A percentile compares a stretch with the other conserved stretches of the same genome.
phyloP scores from a whole-genome alignment of 2,888 invertebrate species.

The Mythimna impura region DNA sequence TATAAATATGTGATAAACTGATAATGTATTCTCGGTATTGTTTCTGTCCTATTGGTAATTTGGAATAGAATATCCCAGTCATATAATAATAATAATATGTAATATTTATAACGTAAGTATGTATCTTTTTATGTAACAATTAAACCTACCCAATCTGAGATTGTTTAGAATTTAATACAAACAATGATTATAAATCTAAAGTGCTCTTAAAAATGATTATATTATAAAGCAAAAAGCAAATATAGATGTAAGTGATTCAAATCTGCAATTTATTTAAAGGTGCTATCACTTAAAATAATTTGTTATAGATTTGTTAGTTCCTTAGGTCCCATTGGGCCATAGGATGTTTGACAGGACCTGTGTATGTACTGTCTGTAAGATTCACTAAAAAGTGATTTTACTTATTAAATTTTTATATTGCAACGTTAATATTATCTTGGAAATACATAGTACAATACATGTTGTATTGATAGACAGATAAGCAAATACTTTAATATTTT shows the following conservation, averaged over 20 bases:
- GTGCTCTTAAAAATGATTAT: slow-evolving; percentile 13
- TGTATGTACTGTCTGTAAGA: slow-evolving; percentile 6
- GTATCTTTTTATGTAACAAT: background rate
- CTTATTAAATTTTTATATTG: slow-evolving; percentile 12
- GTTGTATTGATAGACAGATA: slow-evolving; percentile 39
- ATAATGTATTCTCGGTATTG: background rate
- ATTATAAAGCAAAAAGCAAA: background rate
- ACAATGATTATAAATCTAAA: background rate
- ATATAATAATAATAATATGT: no score
- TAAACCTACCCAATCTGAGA: background rate
- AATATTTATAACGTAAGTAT: slow-evolving; percentile 4
- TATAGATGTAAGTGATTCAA: slow-evolving; percentile 11
- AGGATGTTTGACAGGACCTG: background rate
- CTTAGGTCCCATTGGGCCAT: background rate
- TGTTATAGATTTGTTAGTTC: slow-evolving; percentile 14
- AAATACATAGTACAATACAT: slow-evolving; percentile 36
- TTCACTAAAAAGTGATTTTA: slow-evolving; percentile 17
- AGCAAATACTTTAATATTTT: slow-evolving; percentile 27
- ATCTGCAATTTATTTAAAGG: slow-evolving; percentile 41
- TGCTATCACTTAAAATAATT: slow-evolving; percentile 36
- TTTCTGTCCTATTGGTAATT: background rate
- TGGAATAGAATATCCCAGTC: slow-evolving; percentile 20
- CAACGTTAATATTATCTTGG: slow-evolving; percentile 12
- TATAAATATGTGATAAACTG: slow-evolving; percentile 11
- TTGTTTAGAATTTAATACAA: background rate